Percentiles rank a stretch among this genome's conserved stretches.
Conservation (phyloP, 2,113 vertebrate genomes). For the Hemichromis elongatus region DNA sequence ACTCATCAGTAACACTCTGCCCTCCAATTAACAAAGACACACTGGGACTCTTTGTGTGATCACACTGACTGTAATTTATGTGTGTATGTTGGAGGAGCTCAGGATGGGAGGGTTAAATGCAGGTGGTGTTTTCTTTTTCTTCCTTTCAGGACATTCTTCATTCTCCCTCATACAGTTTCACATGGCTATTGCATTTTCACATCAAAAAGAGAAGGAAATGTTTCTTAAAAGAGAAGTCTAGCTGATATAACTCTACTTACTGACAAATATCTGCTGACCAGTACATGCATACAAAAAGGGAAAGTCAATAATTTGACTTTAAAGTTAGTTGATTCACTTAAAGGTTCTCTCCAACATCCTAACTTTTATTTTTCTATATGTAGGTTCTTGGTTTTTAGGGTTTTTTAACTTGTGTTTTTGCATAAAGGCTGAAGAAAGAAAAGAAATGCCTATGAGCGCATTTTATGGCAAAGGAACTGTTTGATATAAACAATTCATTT, state of each 20-base stretch:
- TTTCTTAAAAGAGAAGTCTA: background rate
- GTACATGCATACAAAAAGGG: background rate
- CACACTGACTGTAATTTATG: background rate
- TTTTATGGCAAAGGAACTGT: background rate
- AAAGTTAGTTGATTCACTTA: background rate
- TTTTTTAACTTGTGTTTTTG: background rate
- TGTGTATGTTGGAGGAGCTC: background rate
- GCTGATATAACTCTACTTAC: background rate
- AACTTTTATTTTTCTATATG: fast-evolving
- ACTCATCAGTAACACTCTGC: constrained; percentile 14
- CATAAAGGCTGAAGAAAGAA: background rate
- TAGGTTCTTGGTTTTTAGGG: background rate
- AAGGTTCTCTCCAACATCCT: background rate
- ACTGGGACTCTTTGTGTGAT: background rate
- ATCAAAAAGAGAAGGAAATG: background rate
- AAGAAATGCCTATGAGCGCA: background rate
- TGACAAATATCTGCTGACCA: background rate
- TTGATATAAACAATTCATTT: background rate
- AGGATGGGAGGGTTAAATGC: background rate
- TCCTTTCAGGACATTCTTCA: background rate
- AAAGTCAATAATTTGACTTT: background rate
- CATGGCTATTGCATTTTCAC: background rate
- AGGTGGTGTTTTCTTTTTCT: background rate
- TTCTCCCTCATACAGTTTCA: background rate
- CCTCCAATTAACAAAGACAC: constrained; percentile 19